phyloP scores from a whole-genome alignment of 2,797 vertebrate species.

The Ispidina lecontei region DNA sequence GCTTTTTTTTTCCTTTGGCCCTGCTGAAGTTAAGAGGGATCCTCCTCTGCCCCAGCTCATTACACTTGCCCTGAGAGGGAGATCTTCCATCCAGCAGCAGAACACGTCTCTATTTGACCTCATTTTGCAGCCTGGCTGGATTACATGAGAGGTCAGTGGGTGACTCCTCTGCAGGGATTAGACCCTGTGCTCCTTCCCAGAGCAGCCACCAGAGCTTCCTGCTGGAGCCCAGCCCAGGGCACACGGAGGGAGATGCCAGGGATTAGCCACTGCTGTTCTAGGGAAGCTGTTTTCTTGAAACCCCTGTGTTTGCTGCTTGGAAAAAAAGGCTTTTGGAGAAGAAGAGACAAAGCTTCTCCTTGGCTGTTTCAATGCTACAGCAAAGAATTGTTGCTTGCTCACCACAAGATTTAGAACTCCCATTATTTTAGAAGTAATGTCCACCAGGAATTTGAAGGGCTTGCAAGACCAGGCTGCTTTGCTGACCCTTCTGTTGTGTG shows the following conservation, averaged over 20 bases:
- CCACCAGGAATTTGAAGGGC: neutral
- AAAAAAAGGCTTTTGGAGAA: neutral
- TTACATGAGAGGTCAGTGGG: constrained; percentile 29
- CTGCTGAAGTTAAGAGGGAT: neutral
- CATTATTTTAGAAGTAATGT: too few relatives aligned
- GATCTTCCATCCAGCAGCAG: neutral
- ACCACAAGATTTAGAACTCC: fast-evolving
- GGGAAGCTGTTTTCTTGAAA: neutral
- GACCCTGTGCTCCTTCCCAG: neutral
- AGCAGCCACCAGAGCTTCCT: neutral
- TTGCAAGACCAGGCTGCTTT: neutral
- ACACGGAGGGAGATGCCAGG: neutral
- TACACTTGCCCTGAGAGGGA: neutral
- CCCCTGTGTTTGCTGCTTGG: neutral
- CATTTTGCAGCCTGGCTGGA: constrained; percentile 21
- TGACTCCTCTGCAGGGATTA: constrained; percentile 26
- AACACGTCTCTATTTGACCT: neutral
- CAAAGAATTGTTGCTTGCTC: neutral
- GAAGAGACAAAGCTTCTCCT: neutral
- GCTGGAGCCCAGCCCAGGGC: neutral
- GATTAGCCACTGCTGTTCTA: neutral
- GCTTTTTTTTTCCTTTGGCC: neutral
- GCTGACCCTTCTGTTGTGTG: neutral
- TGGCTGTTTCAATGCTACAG: neutral
- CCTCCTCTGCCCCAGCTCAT: neutral